Percentiles rank a stretch among this genome's conserved stretches.
Conservation (phyloP, 1,140 invertebrate genomes). For the Zaprionus kolodkinae region DNA sequence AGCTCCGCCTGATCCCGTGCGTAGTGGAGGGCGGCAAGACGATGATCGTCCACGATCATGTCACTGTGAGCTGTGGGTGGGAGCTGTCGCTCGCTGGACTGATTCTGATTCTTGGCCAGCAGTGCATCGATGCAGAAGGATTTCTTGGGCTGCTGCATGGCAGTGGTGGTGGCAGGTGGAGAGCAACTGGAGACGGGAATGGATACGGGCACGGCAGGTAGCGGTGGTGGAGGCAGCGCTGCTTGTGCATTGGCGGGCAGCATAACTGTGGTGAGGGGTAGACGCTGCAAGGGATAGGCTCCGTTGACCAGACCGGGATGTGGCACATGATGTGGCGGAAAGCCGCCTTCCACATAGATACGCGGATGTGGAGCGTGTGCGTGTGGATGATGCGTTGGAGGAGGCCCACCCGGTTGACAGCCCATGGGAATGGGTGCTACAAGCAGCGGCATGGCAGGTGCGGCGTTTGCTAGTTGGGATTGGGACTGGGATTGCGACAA, state of each 20-base stretch:
- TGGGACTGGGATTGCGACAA: slow-evolving; percentile 18
- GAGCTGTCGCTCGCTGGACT: slow-evolving; percentile 35
- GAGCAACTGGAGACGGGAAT: slow-evolving; percentile 41
- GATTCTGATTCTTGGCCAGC: slow-evolving; percentile 84
- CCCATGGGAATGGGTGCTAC: slow-evolving; percentile 70
- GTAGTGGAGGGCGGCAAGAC: slow-evolving; percentile 71
- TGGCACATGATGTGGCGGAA: slow-evolving; percentile 59
- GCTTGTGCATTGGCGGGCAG: slow-evolving; percentile 48
- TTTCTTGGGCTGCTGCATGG: slow-evolving; percentile 84
- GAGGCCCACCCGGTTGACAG: slow-evolving; percentile 24
- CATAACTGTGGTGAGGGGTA: slow-evolving; percentile 67
- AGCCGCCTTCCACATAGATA: slow-evolving; percentile 64
- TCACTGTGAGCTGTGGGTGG: slow-evolving; percentile 11
- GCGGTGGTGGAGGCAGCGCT: slow-evolving; percentile 26
- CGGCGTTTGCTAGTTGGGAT: slow-evolving; percentile 15
- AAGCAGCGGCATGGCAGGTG: slow-evolving; percentile 63
- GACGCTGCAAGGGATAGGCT: slow-evolving; percentile 65
- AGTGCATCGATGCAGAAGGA: slow-evolving; percentile 89
- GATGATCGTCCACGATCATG: slow-evolving; percentile 72
- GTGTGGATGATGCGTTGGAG: slow-evolving; percentile 42
- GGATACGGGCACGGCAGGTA: slow-evolving; percentile 21
- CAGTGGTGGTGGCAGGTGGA: slow-evolving; percentile 40
- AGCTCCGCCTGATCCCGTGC: slow-evolving; percentile 72
- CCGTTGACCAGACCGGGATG: slow-evolving; percentile 57
- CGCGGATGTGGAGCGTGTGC: slow-evolving; percentile 43